Base-by-base conservation (phyloP, 2,113 vertebrate genomes). In the Cinclus cinclus region DNA sequence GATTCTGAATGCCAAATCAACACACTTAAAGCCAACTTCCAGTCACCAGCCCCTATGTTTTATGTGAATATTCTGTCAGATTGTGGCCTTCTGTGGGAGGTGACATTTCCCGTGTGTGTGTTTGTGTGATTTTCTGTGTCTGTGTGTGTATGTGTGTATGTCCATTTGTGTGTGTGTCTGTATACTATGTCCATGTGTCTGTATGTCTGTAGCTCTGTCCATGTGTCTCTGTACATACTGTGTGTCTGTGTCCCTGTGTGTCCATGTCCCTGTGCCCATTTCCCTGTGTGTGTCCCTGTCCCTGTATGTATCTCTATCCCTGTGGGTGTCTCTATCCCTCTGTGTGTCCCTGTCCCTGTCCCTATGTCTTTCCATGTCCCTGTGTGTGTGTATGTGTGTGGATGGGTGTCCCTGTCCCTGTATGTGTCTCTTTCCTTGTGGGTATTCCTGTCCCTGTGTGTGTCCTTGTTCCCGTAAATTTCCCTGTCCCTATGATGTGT, bases 291-390 rank as follows among this genome's bases (percentile, higher is more conserved):
- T n/a, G 4, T 31, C 10, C 2, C 1, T 50, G 4, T 37, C 46
- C 21, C 14, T 4, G 4, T 37, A 20, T n/a, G 33, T 68, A 23
- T 23, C 39, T 3, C 2, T 68, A 9, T 35, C 7, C 33, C 9
- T 28, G 24, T 68, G 44, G 10, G 19, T 28, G 24, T 37, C n/a
- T 7, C 0, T 24, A 30, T 23, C 20, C 21, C 11, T 5, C 12
- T 25, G 9, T 23, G 31, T 73, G 39, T 31, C 7, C 5, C 5
- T 20, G 2, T 49, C 47, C 27, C 10, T 24, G 13, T 69, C 9
- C 27, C 6, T 5, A 7, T 33, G 37, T 10, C 7, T 52, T 22
- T n/a, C 14, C 2, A 0, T 41, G 28, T 50, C 13, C 11, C 7
- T 31, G 47, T 37, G 33, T 41, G 35, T 37, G 35, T 37, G 35